phyloP scores from a whole-genome alignment of 2,797 vertebrate species.

The Chiroxiphia lanceolata region DNA sequence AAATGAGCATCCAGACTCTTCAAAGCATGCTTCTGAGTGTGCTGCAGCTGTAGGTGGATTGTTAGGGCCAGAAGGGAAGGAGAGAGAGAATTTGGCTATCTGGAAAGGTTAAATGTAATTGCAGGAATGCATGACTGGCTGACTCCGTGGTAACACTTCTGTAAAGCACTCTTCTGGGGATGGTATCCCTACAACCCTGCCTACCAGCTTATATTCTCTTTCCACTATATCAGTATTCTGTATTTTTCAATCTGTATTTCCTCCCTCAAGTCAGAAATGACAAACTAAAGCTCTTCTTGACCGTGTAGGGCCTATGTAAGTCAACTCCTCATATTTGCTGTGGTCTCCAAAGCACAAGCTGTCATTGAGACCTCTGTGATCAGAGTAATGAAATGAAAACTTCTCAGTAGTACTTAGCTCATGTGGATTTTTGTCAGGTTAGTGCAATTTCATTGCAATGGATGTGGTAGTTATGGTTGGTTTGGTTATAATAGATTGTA shows the following conservation, averaged over 20 bases:
- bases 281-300: background rate
- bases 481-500: background rate
- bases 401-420: background rate
- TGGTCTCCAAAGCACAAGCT: background rate
- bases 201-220: accelerated
- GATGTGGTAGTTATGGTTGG: background rate
- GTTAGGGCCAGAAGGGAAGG: background rate
- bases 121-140: background rate
- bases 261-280: background rate
- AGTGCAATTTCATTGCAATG: background rate
- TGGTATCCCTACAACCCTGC: background rate
- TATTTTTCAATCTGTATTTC: background rate
- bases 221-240: background rate
- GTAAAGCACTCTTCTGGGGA: background rate
- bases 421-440: background rate
- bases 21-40: background rate
- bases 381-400: background rate
- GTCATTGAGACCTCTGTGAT: background rate
- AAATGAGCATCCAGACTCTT: background rate
- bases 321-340: background rate
- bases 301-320: background rate
- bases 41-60: background rate
- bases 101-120: background rate
- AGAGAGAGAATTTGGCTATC: background rate
- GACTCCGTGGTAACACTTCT: background rate